phyloP scores from a whole-genome alignment of 2,797 vertebrate species.

The Gila robusta region DNA sequence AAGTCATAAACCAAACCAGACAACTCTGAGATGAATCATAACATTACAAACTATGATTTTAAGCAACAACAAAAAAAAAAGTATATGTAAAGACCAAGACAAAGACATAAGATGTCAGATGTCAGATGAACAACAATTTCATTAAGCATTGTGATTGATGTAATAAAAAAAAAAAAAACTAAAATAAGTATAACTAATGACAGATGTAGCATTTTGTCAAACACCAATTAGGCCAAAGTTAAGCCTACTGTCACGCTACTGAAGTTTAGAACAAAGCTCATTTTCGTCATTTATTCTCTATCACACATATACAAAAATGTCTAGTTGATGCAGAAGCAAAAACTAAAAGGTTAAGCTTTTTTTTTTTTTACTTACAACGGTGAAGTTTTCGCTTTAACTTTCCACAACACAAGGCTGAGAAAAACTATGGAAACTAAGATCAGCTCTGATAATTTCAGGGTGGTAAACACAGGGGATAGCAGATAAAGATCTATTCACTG shows the following conservation, averaged over 20 bases:
- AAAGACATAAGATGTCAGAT: neutral
- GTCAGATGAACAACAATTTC: neutral
- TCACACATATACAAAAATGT: neutral
- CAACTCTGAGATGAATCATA: neutral
- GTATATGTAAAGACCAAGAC: neutral
- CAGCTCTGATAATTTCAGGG: conserved; percentile 62
- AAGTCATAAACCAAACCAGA: neutral
- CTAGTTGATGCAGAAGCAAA: conserved; percentile 1
- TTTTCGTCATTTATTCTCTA: neutral
- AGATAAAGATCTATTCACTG: conserved; percentile 64
- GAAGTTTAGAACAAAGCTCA: neutral
- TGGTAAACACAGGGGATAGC: conserved; percentile 63
- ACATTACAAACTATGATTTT: neutral
- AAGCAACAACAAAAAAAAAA: neutral
- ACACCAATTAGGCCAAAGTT: neutral
- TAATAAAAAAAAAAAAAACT: neutral
- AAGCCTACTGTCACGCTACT: neutral
- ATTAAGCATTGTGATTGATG: neutral
- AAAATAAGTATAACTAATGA: neutral
- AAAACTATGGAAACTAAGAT: conserved; percentile 65
- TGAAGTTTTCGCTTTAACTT: conserved; percentile 25
- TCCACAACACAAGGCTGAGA: conserved; percentile 42
- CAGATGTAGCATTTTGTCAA: neutral
- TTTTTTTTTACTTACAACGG: conserved; percentile 7
- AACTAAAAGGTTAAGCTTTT: neutral